These are phyloP conservation scores for Mustelus asterias DNA, from an alignment of 2,113 vertebrate species.

Conservation along the genomic window DNA sequence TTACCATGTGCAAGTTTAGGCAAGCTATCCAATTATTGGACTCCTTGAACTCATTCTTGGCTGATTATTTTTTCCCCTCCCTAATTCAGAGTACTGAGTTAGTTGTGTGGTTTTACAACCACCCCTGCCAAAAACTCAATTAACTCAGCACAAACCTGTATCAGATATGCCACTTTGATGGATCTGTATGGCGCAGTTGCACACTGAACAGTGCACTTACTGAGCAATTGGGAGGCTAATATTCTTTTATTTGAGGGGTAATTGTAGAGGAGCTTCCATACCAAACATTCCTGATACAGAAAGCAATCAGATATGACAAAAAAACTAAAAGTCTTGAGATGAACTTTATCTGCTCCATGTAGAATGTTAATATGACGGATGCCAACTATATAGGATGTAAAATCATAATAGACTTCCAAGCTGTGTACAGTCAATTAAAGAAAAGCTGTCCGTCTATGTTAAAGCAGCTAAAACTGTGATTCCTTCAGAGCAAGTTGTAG, in stretches of 20 bases:
- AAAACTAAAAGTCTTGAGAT: no score
- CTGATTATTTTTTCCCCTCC: neutral
- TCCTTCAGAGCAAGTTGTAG: neutral
- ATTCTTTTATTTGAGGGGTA: neutral
- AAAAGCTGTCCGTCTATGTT: neutral
- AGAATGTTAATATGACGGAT: neutral
- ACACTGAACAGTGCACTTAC: neutral
- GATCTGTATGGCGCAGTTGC: neutral
- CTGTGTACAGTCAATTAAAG: neutral
- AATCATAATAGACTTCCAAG: neutral
- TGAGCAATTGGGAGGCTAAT: neutral
- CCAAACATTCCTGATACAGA: neutral
- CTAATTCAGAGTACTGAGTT: neutral
- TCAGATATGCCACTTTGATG: neutral
- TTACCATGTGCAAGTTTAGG: neutral
- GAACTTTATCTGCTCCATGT: neutral
- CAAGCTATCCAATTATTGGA: neutral
- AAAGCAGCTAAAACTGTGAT: neutral
- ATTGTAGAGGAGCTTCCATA: neutral
- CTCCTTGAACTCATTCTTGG: neutral
- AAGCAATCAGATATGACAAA: neutral
- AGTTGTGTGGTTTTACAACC: neutral
- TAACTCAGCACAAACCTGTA: neutral
- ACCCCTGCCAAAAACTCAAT: neutral
- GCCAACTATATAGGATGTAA: neutral